A percentile compares a stretch with the other conserved stretches of the same genome.
Conservation (phyloP, 35 echinoderm and acorn worm species). For the Ptychodera flava region DNA sequence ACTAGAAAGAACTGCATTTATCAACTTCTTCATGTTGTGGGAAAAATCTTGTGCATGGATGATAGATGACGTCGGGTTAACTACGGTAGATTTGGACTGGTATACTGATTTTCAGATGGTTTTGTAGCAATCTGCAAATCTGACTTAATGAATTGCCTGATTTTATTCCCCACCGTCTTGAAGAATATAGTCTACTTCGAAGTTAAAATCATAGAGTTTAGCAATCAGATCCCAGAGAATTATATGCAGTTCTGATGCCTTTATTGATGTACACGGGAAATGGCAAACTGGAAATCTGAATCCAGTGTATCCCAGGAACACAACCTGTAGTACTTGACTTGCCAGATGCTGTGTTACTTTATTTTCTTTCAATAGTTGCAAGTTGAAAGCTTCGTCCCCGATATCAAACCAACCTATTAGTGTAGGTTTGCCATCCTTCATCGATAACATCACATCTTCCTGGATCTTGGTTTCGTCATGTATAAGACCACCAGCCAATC, state of each 20-base stretch:
- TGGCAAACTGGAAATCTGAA: slow-evolving; percentile 22
- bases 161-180: slow-evolving; percentile 19
- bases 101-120: neutral
- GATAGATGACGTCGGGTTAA: slow-evolving; percentile 6
- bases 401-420: slow-evolving; percentile 27
- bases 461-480: slow-evolving; percentile 30
- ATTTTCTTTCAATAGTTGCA: slow-evolving; percentile 5
- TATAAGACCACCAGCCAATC: neutral
- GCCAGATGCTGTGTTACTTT: neutral
- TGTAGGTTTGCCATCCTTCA: slow-evolving; percentile 8
- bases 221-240: slow-evolving; percentile 23
- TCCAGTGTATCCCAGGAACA: slow-evolving; percentile 22
- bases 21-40: slow-evolving; percentile 28
- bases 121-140: slow-evolving; percentile 4
- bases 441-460: slow-evolving; percentile 8
- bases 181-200: neutral
- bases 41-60: slow-evolving; percentile 19
- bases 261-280: slow-evolving; percentile 4
- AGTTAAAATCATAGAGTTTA: slow-evolving; percentile 14
- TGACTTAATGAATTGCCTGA: slow-evolving; percentile 19
- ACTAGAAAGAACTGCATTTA: slow-evolving; percentile 6
- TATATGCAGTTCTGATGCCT: slow-evolving; percentile 14
- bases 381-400: slow-evolving; percentile 17
- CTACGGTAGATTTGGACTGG: slow-evolving; percentile 11
- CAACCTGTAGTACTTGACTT: slow-evolving; percentile 16